Evolutionary conservation across 2,113 vertebrate species (phyloP).

Genomic region (Gobiocypris rarus): DNA sequence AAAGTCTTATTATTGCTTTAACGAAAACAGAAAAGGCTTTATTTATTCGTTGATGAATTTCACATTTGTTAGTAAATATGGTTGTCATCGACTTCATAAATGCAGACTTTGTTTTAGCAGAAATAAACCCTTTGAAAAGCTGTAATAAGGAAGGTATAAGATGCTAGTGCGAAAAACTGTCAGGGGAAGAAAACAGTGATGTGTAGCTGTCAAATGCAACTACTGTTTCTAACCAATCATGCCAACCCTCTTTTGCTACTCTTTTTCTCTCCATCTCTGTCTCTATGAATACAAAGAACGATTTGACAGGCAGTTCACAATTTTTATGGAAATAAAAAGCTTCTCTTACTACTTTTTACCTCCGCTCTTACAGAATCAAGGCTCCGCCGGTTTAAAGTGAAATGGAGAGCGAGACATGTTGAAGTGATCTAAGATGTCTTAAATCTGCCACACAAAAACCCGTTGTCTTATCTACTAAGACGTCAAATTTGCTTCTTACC

Average conservation of each 20-base stretch:
- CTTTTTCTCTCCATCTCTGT: neutral
- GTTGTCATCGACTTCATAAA: neutral
- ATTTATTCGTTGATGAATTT: neutral
- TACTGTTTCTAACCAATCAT: neutral
- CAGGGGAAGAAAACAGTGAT: neutral
- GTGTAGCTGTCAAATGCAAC: constrained; percentile 26
- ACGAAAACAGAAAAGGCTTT: neutral
- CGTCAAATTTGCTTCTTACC: constrained; percentile 68
- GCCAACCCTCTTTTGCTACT: constrained; percentile 25
- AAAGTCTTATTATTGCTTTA: neutral
- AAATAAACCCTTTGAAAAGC: constrained; percentile 16
- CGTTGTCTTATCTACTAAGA: constrained; percentile 68
- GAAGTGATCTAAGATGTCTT: constrained; percentile 50
- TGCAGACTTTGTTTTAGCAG: neutral
- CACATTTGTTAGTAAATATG: neutral
- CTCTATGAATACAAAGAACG: constrained; percentile 8
- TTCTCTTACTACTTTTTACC: constrained; percentile 46
- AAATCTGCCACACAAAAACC: constrained; percentile 54
- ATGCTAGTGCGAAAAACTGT: constrained; percentile 30
- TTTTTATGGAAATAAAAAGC: constrained; percentile 62
- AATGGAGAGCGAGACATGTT: constrained; percentile 59
- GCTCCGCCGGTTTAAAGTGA: constrained; percentile 62
- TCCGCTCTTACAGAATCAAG: constrained; percentile 64
- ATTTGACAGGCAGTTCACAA: constrained; percentile 64
- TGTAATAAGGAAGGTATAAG: constrained; percentile 16